These are phyloP conservation scores for Monomorium pharaonis DNA, from an alignment of 1,140 invertebrate species.

Conservation along the genomic window DNA sequence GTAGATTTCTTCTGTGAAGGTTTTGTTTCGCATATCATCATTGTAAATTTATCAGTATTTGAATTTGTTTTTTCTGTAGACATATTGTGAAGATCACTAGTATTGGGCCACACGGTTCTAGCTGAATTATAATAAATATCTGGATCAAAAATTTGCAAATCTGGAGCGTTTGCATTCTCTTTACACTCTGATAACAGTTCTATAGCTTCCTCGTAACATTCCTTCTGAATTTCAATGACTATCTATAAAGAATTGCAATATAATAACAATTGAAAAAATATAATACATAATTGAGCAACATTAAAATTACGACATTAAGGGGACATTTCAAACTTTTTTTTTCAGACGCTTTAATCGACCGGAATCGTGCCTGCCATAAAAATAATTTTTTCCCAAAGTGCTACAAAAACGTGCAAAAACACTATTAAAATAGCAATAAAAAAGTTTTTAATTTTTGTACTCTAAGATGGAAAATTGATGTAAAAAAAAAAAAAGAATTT, in stretches of 20 bases:
- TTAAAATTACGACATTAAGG: slow-evolving; percentile 12
- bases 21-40: slow-evolving; percentile 72
- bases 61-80: slow-evolving; percentile 54
- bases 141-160: slow-evolving; percentile 67
- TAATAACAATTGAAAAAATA: slow-evolving; percentile 35
- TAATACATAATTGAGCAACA: neutral
- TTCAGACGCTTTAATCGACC: no score
- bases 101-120: slow-evolving; percentile 76
- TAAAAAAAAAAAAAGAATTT: no score
- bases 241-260: slow-evolving; percentile 66
- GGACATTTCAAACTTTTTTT: no score
- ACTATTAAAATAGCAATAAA: no score
- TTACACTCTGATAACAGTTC: slow-evolving; percentile 58
- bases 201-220: slow-evolving; percentile 72
- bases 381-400: no score
- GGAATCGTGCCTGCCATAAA: no score
- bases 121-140: slow-evolving; percentile 75
- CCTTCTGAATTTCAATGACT: slow-evolving; percentile 78
- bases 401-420: no score
- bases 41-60: slow-evolving; percentile 74
- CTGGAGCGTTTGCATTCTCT: neutral
- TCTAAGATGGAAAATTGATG: no score
- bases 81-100: slow-evolving; percentile 76
- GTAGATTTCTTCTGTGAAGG: slow-evolving; percentile 77
- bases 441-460: no score